Conservation (phyloP, 2,797 vertebrate genomes). For the Malurus splendens region DNA sequence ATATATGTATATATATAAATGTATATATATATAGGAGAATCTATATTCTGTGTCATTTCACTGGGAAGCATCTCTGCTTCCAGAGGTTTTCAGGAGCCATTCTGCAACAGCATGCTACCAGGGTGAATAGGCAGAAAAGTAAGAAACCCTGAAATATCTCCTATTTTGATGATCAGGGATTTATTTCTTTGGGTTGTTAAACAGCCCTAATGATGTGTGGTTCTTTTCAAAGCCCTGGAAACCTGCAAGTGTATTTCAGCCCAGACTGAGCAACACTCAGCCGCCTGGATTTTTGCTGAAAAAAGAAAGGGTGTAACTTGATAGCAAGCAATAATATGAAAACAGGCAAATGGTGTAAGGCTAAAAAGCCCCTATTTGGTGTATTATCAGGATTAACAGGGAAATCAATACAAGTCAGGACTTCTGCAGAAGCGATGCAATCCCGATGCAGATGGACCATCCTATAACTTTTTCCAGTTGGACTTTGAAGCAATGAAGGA, state of each 20-base stretch:
- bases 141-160: background rate
- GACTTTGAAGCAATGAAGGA: background rate
- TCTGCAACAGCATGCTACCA: background rate
- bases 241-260: fast-evolving
- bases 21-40: background rate
- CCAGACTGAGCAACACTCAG: background rate
- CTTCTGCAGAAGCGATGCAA: background rate
- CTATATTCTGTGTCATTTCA: background rate
- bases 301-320: background rate
- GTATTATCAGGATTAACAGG: background rate
- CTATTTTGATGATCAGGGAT: background rate
- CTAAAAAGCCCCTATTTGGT: background rate
- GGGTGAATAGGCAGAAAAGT: background rate
- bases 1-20: too few species aligned
- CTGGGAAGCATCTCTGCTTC: background rate
- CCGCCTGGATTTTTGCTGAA: background rate
- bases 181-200: background rate
- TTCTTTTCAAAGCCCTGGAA: background rate
- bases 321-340: background rate
- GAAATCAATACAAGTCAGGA: background rate
- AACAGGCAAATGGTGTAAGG: background rate
- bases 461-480: background rate
- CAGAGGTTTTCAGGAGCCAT: background rate
- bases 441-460: background rate
- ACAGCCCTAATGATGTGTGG: fast-evolving